Evolutionary conservation across 92 coral and sea anemone genomes (phyloP).

Genomic region (Porites divaricata): DNA sequence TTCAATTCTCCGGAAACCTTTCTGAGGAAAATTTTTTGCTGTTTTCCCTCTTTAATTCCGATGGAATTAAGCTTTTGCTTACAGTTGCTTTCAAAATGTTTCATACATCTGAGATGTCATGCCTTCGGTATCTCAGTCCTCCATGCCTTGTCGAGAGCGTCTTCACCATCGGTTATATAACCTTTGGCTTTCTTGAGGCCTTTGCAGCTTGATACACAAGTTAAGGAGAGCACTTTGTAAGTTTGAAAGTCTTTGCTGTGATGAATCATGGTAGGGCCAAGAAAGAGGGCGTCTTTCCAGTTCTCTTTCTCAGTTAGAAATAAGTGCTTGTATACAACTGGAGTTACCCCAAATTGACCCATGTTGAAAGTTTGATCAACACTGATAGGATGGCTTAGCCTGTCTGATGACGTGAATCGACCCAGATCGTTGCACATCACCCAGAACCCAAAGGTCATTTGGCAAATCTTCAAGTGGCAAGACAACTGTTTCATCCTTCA

Average conservation of each 20-base stretch:
- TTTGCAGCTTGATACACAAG: constrained; percentile 47
- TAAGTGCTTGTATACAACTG: constrained; percentile 52
- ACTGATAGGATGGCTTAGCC: constrained; percentile 57
- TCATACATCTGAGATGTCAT: constrained; percentile 55
- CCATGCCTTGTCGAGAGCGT: constrained; percentile 64
- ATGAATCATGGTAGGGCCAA: constrained; percentile 65
- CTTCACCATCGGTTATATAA: constrained; percentile 55
- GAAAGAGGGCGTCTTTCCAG: constrained; percentile 66
- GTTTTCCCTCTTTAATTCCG: constrained; percentile 53
- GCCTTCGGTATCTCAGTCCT: constrained; percentile 63
- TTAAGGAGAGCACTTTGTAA: constrained; percentile 51
- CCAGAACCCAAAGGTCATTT: constrained; percentile 64
- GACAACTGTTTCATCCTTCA: constrained; percentile 48
- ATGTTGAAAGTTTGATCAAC: constrained; percentile 61
- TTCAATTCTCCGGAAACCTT: constrained; percentile 55
- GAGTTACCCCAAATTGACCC: constrained; percentile 63
- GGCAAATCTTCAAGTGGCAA: constrained; percentile 57
- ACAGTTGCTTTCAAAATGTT: constrained; percentile 63
- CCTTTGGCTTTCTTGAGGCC: constrained; percentile 60
- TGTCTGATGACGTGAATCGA: constrained; percentile 43
- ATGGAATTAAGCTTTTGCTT: constrained; percentile 49
- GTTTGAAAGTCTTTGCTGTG: constrained; percentile 46
- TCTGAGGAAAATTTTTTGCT: constrained; percentile 52
- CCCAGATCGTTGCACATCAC: constrained; percentile 65
- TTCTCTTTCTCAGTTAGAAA: constrained; percentile 63